These are phyloP conservation scores for Ctenicera cuprea DNA, from an alignment of 2,888 invertebrate genomes.

Conservation along the genomic window DNA sequence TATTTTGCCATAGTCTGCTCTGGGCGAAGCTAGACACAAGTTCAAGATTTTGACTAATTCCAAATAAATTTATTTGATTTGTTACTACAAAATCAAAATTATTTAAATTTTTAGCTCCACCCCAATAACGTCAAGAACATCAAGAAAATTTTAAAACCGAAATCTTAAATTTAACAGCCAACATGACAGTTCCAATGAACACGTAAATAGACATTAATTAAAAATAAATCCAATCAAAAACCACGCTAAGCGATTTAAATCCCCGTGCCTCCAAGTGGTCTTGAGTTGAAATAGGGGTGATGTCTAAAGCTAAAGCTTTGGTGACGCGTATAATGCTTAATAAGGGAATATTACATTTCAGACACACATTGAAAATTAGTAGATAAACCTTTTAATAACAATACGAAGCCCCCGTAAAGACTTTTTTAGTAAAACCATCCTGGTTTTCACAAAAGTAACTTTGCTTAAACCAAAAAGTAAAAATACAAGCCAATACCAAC, in stretches of 20 bases:
- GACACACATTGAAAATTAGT: background rate
- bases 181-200: conserved; percentile 57
- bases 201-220: conserved; percentile 63
- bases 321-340: conserved; percentile 42
- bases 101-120: background rate
- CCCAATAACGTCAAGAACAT: conserved; percentile 9
- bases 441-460: too few species aligned
- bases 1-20: too few species aligned
- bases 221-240: conserved; percentile 64
- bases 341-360: conserved; percentile 36
- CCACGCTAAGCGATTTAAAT: conserved; percentile 56
- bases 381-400: too few species aligned
- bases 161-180: conserved; percentile 47
- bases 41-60: too few species aligned
- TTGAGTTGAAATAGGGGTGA: conserved; percentile 53
- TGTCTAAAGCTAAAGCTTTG: conserved; percentile 49
- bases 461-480: background rate
- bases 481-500: too few species aligned
- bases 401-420: too few species aligned
- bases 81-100: too few species aligned
- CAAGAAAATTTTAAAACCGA: background rate
- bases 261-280: conserved; percentile 48
- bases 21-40: too few species aligned
- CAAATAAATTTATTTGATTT: too few species aligned
- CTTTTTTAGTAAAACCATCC: too few species aligned